Conservation (phyloP, 2,888 invertebrate genomes). For the Unio pictorum region DNA sequence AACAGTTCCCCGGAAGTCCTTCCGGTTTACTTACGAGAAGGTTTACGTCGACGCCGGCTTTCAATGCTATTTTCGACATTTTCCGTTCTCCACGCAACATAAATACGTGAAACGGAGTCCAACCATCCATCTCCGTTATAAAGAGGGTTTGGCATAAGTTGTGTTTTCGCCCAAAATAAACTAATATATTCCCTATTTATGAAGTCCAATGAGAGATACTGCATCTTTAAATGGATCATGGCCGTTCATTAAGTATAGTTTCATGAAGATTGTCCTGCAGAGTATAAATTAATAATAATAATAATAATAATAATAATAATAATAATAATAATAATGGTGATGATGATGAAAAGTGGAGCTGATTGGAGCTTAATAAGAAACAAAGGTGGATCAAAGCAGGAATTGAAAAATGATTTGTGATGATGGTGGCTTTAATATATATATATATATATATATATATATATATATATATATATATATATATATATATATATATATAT, state of each 20-base stretch:
- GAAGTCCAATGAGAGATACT: constrained; percentile 44
- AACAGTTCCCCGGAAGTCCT: constrained; percentile 54
- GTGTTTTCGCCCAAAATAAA: constrained; percentile 45
- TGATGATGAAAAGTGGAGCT: too few relatives aligned
- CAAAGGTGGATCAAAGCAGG: too few relatives aligned
- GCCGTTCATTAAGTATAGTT: constrained; percentile 19
- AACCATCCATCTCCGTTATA: constrained; percentile 51
- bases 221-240: constrained; percentile 38
- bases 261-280: too few relatives aligned
- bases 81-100: constrained; percentile 56
- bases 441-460: too few relatives aligned
- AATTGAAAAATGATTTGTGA: too few relatives aligned
- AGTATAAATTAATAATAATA: too few relatives aligned
- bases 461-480: too few relatives aligned
- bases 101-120: constrained; percentile 64
- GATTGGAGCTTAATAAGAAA: too few relatives aligned
- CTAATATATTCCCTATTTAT: constrained; percentile 52
- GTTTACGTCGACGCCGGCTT: constrained; percentile 52
- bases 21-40: constrained; percentile 55
- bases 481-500: too few relatives aligned
- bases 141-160: constrained; percentile 45
- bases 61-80: constrained; percentile 53
- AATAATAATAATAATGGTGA: too few relatives aligned
- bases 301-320: too few relatives aligned
- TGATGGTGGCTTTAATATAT: too few relatives aligned